Evolutionary conservation across 2,113 vertebrate species (phyloP), one percentile per base, ranked within the genome.

Genomic region (Nansenia antarctica): DNA sequence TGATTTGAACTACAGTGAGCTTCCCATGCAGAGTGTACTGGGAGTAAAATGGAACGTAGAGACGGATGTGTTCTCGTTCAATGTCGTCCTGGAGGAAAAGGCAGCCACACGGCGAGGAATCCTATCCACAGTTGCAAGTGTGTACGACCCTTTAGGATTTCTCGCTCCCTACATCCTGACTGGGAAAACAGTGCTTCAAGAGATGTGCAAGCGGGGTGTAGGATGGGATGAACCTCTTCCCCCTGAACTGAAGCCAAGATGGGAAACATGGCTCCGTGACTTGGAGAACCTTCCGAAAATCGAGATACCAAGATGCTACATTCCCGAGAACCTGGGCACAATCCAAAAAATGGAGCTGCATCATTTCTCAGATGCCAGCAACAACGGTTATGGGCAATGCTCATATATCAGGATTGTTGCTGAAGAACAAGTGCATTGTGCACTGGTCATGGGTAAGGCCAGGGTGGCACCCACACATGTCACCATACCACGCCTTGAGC

Each of bases 211-310:
- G 7, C 35, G 24, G 15, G 70, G 70, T 20, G 29, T 59, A 18
- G 22, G 68, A 20, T 70, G 68, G 59, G 68, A 70, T 62, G 68
- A 70, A 35, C 59, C 34, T 3, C 31, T 62, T 20, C 34, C 59
- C 20, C 3, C 34, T 22, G 59, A 62, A 22, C 20, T 62, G 20
- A 62, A 24, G 29, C 59, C 59, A 20, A 35, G 29, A 22, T 62
- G 59, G 59, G 34, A 62, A 35, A 22, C n/a, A 7, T 47, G 45
- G 45, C 45, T 47, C 7, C 7, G 14, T 7, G n/a, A n/a, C n/a
- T n/a, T n/a, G n/a, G 45, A 47, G 45, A 47, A 18, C 14, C 45
- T 47, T 7, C 45, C 7, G 14, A 47, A 18, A 7, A 7, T 47
- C 15, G 7, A 47, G 3, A 9, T 47, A 5, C 45, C 45, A 47